Base-by-base conservation (phyloP, 1,140 invertebrate species). In the Fopius arisanus region DNA sequence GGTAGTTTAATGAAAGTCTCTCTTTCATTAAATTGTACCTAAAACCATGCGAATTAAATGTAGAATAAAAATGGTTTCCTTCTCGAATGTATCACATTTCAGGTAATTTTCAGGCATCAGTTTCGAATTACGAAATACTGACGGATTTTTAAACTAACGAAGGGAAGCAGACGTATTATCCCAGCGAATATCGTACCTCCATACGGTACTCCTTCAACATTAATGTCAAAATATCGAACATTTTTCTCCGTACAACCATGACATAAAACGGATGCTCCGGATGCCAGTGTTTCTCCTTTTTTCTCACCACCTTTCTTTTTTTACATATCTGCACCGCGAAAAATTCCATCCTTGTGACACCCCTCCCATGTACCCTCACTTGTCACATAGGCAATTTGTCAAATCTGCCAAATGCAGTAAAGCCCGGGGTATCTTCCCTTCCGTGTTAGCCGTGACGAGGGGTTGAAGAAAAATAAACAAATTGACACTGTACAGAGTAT, bases 331-430 rank as follows among this genome's bases (percentile, higher is more conserved):
- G 19, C 26, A 19, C 29, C 6, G 23, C 12, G 48, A 70, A 48
- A 51, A 43, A 69, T 69, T 33, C 19, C 59, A 37, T 51, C 51
- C 21, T n/a, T 66, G 23, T 19, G n/a, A 66, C 28, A 66, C 28
- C 14, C 28, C 28, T 66, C 33, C 29, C 29, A 29, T 66, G 63
- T 66, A 66, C 28, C 31, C 63, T 66, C 28, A 33, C 33, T 66
- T 66, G 63, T 66, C 63, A 66, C 16, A 31, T 66, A 33, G 28
- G 33, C 63, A 29, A 66, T 66, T 66, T 66, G 63, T 66, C 63
- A 66, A 28, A 66, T 33, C 28, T 66, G 63, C 33, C 63, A 66
- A 66, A 66, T 33, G 63, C 63, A 66, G 28, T 33, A 33, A 66
- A 66, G 14, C 33, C 33, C 29, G 63, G 5, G 33, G 28, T 29